Evolutionary conservation across 2,113 vertebrate species (phyloP).

Genomic region (Stomatorhinus ivindoensis): DNA sequence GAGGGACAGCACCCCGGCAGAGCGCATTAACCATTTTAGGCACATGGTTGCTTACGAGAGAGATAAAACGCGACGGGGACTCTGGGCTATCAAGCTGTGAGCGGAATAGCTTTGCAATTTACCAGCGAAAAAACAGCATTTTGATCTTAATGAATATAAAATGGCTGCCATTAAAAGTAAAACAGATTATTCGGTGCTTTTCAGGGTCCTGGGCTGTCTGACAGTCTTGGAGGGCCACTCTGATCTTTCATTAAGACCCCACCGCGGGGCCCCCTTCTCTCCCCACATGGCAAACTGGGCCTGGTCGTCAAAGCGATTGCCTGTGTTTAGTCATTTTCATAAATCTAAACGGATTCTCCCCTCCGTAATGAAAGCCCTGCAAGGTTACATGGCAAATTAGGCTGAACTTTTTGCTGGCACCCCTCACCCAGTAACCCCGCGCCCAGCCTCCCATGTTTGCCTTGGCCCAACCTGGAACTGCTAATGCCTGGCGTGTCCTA

Average conservation of each 20-base stretch:
- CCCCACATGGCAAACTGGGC: conserved; percentile 75
- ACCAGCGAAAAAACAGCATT: conserved; percentile 94
- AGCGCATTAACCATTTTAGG: conserved; percentile 95
- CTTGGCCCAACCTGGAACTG: conserved; percentile 78
- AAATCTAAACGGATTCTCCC: conserved; percentile 83
- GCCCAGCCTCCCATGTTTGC: conserved; percentile 75
- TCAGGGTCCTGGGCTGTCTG: conserved; percentile 80
- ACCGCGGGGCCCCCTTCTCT: conserved; percentile 69
- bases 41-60: conserved; percentile 85
- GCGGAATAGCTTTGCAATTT: conserved; percentile 98
- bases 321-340: conserved; percentile 91
- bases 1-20: conserved; percentile 76
- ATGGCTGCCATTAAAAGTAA: conserved; percentile 98
- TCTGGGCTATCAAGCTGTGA: conserved; percentile 96
- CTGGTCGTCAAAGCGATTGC: conserved; percentile 84
- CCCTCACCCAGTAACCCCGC: conserved; percentile 72
- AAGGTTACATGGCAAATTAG: conserved; percentile 32
- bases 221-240: conserved; percentile 85
- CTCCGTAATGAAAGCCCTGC: conserved; percentile 80
- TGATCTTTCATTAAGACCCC: conserved; percentile 99
- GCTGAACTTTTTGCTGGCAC: conserved; percentile 67
- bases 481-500: conserved; percentile 97
- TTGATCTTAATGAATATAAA: conserved; percentile 99
- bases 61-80: conserved; percentile 85
- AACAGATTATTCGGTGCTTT: conserved; percentile 94